Conservation (phyloP, 2,888 invertebrate genomes). For the Thereva unica region DNA sequence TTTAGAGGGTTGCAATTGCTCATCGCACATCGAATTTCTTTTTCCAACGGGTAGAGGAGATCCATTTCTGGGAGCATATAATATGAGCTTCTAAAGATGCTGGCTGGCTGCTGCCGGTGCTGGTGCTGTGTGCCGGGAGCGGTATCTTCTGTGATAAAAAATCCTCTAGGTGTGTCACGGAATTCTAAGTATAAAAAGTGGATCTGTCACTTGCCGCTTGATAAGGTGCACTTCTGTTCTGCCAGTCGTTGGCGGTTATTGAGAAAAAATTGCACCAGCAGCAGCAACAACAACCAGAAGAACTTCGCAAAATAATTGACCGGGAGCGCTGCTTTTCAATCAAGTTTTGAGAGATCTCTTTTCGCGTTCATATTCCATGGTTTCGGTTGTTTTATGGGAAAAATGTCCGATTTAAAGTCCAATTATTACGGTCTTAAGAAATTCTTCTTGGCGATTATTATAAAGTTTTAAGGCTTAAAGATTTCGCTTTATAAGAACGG, state of each 20-base stretch:
- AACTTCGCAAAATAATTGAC: no score
- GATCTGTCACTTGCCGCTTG: constrained; percentile 26
- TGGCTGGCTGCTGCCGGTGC: no score
- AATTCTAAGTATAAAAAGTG: constrained; percentile 32
- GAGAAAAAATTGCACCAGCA: constrained; percentile 15
- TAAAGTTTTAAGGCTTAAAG: no score
- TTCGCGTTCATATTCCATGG: no score
- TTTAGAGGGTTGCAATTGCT: constrained; percentile 15
- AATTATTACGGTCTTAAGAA: no score
- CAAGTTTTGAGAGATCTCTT: no score
- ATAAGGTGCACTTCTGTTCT: constrained; percentile 16
- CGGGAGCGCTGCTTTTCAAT: no score
- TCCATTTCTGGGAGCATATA: constrained; percentile 26
- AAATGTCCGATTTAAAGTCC: no score
- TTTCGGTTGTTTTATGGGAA: no score
- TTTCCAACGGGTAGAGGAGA: constrained; percentile 6
- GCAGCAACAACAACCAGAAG: not conserved
- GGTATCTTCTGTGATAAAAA: constrained; percentile 25
- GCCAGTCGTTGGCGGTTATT: constrained; percentile 5
- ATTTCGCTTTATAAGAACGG: no score
- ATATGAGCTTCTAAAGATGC: not conserved
- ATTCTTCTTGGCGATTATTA: no score
- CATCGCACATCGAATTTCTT: constrained; percentile 25
- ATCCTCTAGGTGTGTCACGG: constrained; percentile 26
- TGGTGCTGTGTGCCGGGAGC: not conserved